These are phyloP conservation scores for Neuroterus valhalla DNA, from an alignment of 1,140 invertebrate species.

Conservation along the genomic window DNA sequence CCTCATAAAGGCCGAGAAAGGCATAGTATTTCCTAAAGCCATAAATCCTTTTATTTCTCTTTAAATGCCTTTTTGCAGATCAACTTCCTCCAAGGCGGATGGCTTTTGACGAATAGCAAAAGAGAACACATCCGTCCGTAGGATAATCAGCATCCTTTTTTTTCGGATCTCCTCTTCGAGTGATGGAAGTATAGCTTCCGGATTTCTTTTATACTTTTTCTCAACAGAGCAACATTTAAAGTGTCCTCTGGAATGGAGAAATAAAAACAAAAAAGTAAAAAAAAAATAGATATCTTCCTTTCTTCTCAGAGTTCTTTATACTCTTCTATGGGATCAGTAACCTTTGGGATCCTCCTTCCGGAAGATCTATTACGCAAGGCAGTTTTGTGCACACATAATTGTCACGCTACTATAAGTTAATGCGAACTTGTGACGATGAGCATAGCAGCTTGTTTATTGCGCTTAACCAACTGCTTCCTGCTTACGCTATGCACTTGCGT, in stretches of 20 bases:
- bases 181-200: background rate
- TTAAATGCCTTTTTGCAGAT: background rate
- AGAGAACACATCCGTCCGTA: constrained; percentile 7
- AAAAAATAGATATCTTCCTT: background rate
- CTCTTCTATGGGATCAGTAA: constrained; percentile 16
- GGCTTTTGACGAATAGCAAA: constrained; percentile 22
- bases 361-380: constrained; percentile 20
- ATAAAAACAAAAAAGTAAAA: background rate
- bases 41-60: background rate
- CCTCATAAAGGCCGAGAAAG: background rate
- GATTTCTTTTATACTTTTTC: constrained; percentile 3
- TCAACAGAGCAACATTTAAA: background rate
- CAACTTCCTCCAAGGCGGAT: background rate
- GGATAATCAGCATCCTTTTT: constrained; percentile 7
- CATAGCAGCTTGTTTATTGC: constrained; percentile 64
- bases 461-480: constrained; percentile 67
- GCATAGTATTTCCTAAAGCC: background rate
- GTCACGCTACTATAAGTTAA: constrained; percentile 18
- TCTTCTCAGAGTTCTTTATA: background rate
- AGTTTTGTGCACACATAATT: constrained; percentile 26
- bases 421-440: constrained; percentile 32
- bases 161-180: background rate
- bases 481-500: constrained; percentile 55
- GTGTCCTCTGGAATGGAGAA: no score
- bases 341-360: background rate